Conservation (phyloP, 2,797 vertebrate species). For the Spinibarbus caldwelli region DNA sequence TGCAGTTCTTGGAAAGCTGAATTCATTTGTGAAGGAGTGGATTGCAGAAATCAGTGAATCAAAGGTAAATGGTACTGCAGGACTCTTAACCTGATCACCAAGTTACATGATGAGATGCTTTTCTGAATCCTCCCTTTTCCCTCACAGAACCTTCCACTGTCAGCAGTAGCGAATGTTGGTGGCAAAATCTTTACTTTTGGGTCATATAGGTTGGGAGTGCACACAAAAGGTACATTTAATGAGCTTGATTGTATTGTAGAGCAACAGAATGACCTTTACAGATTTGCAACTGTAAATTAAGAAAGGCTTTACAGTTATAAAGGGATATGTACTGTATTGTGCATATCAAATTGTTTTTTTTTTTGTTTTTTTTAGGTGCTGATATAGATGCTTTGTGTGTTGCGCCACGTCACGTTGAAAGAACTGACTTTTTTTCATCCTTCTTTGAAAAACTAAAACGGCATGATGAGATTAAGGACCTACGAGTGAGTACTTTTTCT, state of each 20-base stretch:
- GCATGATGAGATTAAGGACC: slow-evolving; percentile 91
- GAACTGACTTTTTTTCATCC: slow-evolving; percentile 94
- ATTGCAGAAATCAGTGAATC: slow-evolving; percentile 91
- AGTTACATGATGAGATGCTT: background rate
- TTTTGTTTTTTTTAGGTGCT: slow-evolving; percentile 84
- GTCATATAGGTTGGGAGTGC: slow-evolving; percentile 96
- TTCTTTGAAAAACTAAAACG: slow-evolving; percentile 96
- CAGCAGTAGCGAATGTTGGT: slow-evolving; percentile 83
- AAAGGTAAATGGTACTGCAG: slow-evolving; percentile 81
- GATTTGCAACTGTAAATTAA: background rate
- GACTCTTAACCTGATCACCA: background rate
- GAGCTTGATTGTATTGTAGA: background rate
- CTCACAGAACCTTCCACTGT: slow-evolving; percentile 88
- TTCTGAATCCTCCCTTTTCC: background rate
- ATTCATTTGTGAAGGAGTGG: slow-evolving; percentile 95
- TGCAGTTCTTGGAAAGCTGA: slow-evolving; percentile 91
- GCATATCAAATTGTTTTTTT: background rate
- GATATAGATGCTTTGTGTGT: slow-evolving; percentile 98
- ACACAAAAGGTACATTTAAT: slow-evolving; percentile 90
- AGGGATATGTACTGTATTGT: background rate
- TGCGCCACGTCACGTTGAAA: slow-evolving; percentile 93
- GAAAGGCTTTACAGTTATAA: background rate
- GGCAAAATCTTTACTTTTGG: slow-evolving; percentile 99
- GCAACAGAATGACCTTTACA: background rate
- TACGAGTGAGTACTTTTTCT: slow-evolving; percentile 81